Base-by-base conservation (phyloP, 2,888 invertebrate genomes). In the Tetragonula carbonaria region DNA sequence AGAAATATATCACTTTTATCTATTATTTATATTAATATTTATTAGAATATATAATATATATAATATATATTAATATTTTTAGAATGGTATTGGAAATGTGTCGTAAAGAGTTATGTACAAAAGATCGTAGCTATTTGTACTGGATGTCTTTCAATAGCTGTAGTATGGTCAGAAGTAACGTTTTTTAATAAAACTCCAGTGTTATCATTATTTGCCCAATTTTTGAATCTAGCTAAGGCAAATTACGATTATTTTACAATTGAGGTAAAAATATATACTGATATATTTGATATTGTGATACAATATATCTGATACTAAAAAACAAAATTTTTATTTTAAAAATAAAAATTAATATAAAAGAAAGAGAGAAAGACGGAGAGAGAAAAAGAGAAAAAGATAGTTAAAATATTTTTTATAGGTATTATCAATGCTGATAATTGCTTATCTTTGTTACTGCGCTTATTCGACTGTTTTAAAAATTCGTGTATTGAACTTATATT, bases 91-190 rank as follows among this genome's bases (percentile, higher is more conserved):
- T 99, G 99, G 98, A 97, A 98, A 94, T 99, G 99, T 94, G 93
- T 97, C 80, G 88, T 98, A 33, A 96, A 97, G 91, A 96, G 97
- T 72, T 98, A 98, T 92, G 96, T 97, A 83, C 95, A 98, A 90
- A 97, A 97, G 93, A 93, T 96, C 0, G 94, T 97, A 88, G 97
- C 98, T 2, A 95, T 98, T 50, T 90, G 96, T 18, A 96, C 98
- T 0, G 97, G 97, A 3, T 94, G 97, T 63, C 96, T 99, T 95
- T 99, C 99, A 0, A 95, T 97, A 45, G 97, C 97, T 93, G 98
- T 99, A 55, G 98, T 99, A n/a, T 99, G 99, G 99, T 99, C 99
- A 0, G 99, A 99, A 95, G 97, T 99, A 92, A 99, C 99, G 1
- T 99, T 99, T 95, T 99, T 99, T 95, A 97, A 97, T 93, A 97